Percentiles rank a stretch among this genome's conserved stretches.
Conservation (phyloP, 2,888 invertebrate genomes). For the Agrochola lota region DNA sequence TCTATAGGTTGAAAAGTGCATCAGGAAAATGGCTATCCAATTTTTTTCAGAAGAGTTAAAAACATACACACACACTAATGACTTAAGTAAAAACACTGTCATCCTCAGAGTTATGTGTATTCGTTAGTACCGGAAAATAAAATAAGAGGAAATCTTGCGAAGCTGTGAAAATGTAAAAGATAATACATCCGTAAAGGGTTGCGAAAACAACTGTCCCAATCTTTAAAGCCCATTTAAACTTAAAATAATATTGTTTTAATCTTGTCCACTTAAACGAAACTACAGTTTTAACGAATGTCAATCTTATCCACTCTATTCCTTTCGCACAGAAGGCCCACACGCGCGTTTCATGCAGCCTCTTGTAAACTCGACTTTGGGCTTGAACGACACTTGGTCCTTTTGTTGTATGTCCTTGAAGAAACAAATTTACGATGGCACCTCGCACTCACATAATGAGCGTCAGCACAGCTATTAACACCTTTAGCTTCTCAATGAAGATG, state of each 20-base stretch:
- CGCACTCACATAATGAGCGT: constrained; percentile 82
- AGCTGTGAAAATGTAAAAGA: not conserved
- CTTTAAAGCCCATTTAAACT: no score
- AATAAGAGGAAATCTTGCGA: not conserved
- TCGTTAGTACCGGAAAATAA: not conserved
- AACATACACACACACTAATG: not conserved
- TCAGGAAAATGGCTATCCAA: accelerated
- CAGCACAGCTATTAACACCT: constrained; percentile 89
- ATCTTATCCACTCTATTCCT: constrained; percentile 73
- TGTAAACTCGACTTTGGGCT: constrained; percentile 88
- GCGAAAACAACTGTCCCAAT: not conserved
- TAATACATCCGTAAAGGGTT: not conserved
- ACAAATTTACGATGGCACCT: constrained; percentile 88
- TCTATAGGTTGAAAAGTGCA: not conserved
- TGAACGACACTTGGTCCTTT: constrained; percentile 86
- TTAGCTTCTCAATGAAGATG: constrained; percentile 84
- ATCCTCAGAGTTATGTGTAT: not conserved
- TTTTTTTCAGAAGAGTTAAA: not conserved
- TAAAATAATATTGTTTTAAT: no score
- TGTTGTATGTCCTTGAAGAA: constrained; percentile 85
- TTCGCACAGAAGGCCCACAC: constrained; percentile 83
- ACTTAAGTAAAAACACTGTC: not conserved
- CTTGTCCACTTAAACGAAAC: not conserved
- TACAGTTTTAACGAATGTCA: not conserved
- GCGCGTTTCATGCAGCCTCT: constrained; percentile 87